Base-by-base conservation (phyloP, 1,140 invertebrate species). In the Lucilia cuprina region DNA sequence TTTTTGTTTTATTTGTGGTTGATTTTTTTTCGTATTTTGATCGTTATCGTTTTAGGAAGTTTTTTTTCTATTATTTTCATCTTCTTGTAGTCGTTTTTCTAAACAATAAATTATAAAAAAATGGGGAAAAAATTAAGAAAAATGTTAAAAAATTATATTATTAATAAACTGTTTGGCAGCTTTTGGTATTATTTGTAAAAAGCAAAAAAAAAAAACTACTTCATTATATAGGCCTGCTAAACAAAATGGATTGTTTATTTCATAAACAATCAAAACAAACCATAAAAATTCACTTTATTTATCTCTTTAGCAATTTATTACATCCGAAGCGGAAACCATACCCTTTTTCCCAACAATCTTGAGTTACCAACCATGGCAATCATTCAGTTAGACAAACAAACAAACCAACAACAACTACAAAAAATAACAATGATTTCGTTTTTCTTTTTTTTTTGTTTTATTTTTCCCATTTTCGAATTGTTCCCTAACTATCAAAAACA, bases 251-350 rank as follows among this genome's bases (percentile, higher is more conserved):
- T 21, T 70, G 65, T 70, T 70, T 70, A 70, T 70, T 70, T 70
- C 65, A 70, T 70, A 70, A 21, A 70, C 65, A 70, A 80, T 80
- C 77, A 80, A 80, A 80, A 80, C 41, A 80, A 80, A 80, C 77
- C 77, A 80, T 80, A 80, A 80, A 80, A 80, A 80, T 80, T 80
- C 77, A 80, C 77, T 80, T 80, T 80, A 80, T 80, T 60, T 80
- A 80, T 80, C 77, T 80, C 77, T 80, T 80, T 80, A 80, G 77
- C 77, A 80, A 80, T 80, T 80, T 80, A 80, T 80, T 80, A 80
- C 77, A 80, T 80, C 77, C 77, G 77, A 80, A 80, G 77, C 77
- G 77, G 77, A 80, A 80, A 80, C 77, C 77, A 80, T 80, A 80
- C 77, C 77, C 77, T 80, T 80, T 78, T 80, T 80, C 41, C 77